phyloP scores from a whole-genome alignment of 2,797 vertebrate genomes.

The Arvicola amphibius region DNA sequence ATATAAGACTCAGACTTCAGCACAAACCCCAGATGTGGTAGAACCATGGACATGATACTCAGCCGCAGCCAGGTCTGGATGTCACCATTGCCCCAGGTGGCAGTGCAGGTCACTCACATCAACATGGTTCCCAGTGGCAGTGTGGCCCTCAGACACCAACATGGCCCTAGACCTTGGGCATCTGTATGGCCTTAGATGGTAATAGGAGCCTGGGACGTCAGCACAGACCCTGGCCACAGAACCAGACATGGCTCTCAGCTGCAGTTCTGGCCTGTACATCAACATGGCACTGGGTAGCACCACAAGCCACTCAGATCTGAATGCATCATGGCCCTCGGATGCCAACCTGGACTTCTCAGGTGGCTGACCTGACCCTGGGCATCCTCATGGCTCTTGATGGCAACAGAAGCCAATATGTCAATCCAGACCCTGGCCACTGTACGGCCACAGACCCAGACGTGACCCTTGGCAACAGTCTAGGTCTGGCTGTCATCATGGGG shows the following conservation, averaged over 20 bases:
- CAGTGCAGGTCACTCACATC: neutral
- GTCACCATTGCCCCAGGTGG: neutral
- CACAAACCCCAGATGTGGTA: neutral
- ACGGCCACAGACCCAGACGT: neutral
- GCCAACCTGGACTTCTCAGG: neutral
- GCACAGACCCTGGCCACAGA: neutral
- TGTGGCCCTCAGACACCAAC: neutral
- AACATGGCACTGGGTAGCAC: neutral
- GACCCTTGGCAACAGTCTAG: neutral
- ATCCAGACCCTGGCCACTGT: neutral
- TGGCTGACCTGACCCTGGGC: neutral
- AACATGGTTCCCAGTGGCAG: neutral
- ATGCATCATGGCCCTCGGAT: neutral
- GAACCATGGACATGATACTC: neutral
- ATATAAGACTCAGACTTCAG: neutral
- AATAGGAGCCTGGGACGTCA: neutral
- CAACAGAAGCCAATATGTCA: neutral
- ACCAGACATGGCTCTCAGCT: neutral
- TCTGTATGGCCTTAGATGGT: neutral
- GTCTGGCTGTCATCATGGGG: too few species aligned
- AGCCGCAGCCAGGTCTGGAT: neutral
- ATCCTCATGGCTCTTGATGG: neutral
- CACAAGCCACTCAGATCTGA: neutral
- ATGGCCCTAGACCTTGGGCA: neutral
- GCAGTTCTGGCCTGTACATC: neutral